phyloP scores from a whole-genome alignment of 2,113 vertebrate species.

The Leiothrix lutea region DNA sequence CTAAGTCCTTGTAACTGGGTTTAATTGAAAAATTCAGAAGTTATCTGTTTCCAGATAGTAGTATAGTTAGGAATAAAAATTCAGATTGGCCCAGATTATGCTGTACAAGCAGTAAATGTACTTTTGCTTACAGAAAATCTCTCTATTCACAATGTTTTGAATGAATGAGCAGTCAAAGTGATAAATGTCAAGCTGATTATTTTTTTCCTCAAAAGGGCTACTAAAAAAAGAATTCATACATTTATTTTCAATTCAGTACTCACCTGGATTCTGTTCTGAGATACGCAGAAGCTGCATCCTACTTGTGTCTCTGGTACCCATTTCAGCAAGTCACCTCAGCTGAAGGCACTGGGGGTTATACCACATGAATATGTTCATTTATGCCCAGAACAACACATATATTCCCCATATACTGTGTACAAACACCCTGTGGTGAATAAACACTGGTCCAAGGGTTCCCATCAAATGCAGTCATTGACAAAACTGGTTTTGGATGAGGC shows the following conservation, averaged over 20 bases:
- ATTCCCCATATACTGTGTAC: not conserved
- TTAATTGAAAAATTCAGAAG: not conserved
- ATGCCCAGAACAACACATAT: fast-evolving
- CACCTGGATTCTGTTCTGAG: not conserved
- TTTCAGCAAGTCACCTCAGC: not conserved
- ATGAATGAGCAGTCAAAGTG: not conserved
- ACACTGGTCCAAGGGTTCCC: fast-evolving
- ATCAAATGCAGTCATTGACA: not conserved
- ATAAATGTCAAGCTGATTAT: not conserved
- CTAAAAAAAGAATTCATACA: not conserved
- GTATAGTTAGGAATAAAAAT: not conserved
- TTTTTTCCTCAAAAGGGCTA: not conserved
- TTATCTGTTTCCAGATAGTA: not conserved
- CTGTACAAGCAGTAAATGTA: not conserved
- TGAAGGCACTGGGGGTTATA: not conserved
- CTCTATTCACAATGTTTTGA: not conserved
- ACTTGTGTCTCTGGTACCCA: not conserved
- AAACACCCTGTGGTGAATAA: not conserved
- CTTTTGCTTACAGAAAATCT: not conserved
- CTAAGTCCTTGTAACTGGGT: not conserved
- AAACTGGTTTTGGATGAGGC: not conserved
- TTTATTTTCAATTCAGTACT: not conserved
- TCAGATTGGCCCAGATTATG: not conserved
- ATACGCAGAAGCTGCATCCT: not conserved
- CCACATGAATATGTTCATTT: not conserved